phyloP scores from a whole-genome alignment of 53 echinoderm and acorn worm species.

The Stichopus horrens region DNA sequence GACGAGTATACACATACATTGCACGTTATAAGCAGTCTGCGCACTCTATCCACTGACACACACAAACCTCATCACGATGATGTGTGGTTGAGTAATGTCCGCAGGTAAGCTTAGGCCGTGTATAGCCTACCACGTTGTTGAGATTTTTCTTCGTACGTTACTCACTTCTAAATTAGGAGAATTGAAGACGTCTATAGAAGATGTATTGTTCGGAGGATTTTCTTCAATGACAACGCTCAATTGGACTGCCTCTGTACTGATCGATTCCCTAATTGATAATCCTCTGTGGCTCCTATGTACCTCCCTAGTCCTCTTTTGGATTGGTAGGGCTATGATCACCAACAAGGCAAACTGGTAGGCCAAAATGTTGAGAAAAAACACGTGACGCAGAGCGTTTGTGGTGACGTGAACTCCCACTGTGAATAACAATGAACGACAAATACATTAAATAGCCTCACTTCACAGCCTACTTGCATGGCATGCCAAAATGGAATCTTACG shows the following conservation, averaged over 20 bases:
- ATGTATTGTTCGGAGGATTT: background rate
- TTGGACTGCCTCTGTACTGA: conserved; percentile 1
- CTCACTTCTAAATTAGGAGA: too few relatives aligned
- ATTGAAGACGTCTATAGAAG: background rate
- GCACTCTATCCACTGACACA: too few relatives aligned
- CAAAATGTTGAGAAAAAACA: conserved; percentile 32
- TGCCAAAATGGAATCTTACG: too few relatives aligned
- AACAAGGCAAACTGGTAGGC: conserved; percentile 11
- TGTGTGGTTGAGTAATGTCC: too few relatives aligned
- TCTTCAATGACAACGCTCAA: conserved; percentile 6
- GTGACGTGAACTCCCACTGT: conserved; percentile 23
- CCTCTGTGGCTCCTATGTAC: background rate
- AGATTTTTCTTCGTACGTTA: too few relatives aligned
- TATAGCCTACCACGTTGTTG: too few relatives aligned
- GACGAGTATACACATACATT: too few relatives aligned
- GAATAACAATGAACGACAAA: background rate
- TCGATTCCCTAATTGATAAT: background rate
- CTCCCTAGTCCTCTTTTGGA: background rate
- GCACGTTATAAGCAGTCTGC: too few relatives aligned
- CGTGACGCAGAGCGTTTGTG: conserved; percentile 22
- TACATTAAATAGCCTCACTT: background rate
- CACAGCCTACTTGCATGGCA: background rate
- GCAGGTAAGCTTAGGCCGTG: too few relatives aligned
- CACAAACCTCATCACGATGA: too few relatives aligned
- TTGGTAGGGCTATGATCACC: background rate